Evolutionary conservation across 2,888 invertebrate genomes (phyloP), one percentile per base, ranked within the genome.

Genomic region (Mechanitis mazaeus): DNA sequence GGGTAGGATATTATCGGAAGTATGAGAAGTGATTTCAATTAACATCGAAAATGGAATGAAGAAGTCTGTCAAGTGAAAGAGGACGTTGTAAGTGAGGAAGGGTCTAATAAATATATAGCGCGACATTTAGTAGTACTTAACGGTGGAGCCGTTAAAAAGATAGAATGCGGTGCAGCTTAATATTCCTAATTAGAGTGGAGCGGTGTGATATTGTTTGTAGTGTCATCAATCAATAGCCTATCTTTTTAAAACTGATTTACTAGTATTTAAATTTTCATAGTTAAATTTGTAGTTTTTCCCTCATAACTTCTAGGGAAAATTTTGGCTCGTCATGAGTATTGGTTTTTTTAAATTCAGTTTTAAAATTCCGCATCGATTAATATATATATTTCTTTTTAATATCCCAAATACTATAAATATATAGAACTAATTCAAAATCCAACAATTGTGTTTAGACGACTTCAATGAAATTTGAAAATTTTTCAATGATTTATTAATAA

Each of bases 101-200:
- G 74, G 72, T 71, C 75, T 81, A 82, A 86, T 81, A 75, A 82
- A 85, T 82, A 83, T 83, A 84, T 81, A 77, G 81, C 75, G 81
- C 81, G 82, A 85, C 85, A 83, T 83, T 87, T 85, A 86, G 84
- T 79, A 71, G 76, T 80, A 85, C 78, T 87, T 85, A 87, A 83
- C 76, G 76, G 76, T 78, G 77, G 78, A 78, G 82, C 76, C 71
- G 82, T 84, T 84, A 82, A 86, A 84, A 81, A 79, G 79, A 79
- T 69, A 84, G 79, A 85, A 80, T 73, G 84, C 82, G 79, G 78
- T 58, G 73, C 81, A 79, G 80, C 82, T 83, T 82, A 84, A 82
- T 83, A 78, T 76, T 78, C 75, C 75, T 83, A 86, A 88, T 87
- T 86, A 83, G 76, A 75, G 77, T 78, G 78, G 73, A 73, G 72